Percentiles rank a stretch among this genome's conserved stretches.
These are phyloP conservation scores for Scaptodrosophila latifasciaeformis DNA, from an alignment of 2,888 invertebrate species.

Conservation along the genomic window DNA sequence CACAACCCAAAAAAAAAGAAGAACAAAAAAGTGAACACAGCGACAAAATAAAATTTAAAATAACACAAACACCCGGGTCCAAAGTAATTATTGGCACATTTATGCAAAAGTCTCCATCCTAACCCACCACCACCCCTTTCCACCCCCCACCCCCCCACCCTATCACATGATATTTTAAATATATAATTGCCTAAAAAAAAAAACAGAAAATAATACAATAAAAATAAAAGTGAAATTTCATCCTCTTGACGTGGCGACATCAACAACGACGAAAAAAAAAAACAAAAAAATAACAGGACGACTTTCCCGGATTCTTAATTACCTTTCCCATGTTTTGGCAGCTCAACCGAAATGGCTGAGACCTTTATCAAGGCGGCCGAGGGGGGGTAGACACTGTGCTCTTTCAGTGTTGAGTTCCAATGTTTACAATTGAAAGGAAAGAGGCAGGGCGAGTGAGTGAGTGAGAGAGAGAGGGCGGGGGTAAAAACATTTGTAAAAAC, in stretches of 20 bases:
- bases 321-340: too few relatives aligned
- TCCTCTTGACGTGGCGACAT: too few relatives aligned
- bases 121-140: not conserved
- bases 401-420: constrained; percentile 14
- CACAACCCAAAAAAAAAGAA: not conserved
- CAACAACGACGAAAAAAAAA: too few relatives aligned
- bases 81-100: constrained; percentile 65
- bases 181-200: constrained; percentile 49
- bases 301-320: too few relatives aligned
- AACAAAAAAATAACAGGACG: too few relatives aligned
- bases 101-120: constrained; percentile 39
- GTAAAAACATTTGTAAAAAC: constrained; percentile 26
- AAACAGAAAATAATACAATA: constrained; percentile 2
- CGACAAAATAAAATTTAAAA: not conserved
- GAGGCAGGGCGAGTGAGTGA: too few relatives aligned
- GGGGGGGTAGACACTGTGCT: too few relatives aligned
- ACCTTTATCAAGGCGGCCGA: too few relatives aligned
- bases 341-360: too few relatives aligned
- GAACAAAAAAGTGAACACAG: constrained; percentile 1
- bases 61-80: constrained; percentile 36
- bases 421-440: not conserved
- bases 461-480: constrained; percentile 5
- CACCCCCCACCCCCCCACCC: not conserved
- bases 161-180: constrained; percentile 50
- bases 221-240: constrained; percentile 8